Evolutionary conservation across 2,113 vertebrate species (phyloP).

Genomic region (Pygathrix nemaeus): DNA sequence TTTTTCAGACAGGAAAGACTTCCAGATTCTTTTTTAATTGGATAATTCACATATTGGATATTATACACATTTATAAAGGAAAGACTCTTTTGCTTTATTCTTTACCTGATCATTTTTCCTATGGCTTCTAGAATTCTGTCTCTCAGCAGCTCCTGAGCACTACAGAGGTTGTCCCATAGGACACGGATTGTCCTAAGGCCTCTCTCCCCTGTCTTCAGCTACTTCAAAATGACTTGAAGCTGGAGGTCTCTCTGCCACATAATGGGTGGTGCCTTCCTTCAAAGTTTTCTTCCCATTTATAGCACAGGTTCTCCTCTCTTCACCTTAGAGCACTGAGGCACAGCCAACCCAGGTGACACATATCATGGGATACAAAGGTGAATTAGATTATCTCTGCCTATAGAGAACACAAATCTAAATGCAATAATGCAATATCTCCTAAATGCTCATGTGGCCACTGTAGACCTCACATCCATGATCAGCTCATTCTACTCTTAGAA

Average conservation of each 20-base stretch:
- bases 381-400: neutral
- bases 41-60: neutral
- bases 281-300: neutral
- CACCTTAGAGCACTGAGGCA: fast-evolving
- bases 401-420: neutral
- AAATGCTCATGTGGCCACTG: neutral
- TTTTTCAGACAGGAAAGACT: neutral
- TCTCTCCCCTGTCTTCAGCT: neutral
- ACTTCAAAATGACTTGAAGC: neutral
- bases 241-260: neutral
- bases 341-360: neutral
- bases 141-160: neutral
- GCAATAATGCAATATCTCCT: neutral
- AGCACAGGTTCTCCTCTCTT: neutral
- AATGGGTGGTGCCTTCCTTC: neutral
- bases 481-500: neutral
- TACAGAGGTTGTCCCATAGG: neutral
- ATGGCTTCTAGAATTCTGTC: neutral
- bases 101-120: neutral
- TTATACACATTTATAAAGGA: neutral
- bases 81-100: neutral
- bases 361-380: neutral
- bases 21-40: neutral
- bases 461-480: neutral
- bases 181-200: neutral